phyloP scores from a whole-genome alignment of 1,140 invertebrate species.

The Matsumurasca onukii region DNA sequence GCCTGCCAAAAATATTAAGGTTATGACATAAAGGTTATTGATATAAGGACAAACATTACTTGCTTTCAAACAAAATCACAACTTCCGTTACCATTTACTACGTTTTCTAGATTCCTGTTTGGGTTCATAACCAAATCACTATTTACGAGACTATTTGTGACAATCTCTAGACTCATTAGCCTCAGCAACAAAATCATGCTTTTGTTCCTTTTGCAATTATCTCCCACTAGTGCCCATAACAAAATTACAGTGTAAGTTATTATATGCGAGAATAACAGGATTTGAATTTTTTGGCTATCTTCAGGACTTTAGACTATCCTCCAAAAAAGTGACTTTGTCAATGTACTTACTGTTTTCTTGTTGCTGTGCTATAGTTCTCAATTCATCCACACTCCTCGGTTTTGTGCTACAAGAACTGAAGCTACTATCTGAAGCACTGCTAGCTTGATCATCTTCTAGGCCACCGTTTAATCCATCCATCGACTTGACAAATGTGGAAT shows the following conservation, averaged over 20 bases:
- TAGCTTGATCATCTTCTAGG: background rate
- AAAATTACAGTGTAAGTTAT: background rate
- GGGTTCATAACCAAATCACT: too few relatives aligned
- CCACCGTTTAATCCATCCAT: background rate
- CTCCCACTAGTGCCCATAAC: background rate
- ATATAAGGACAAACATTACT: too few relatives aligned
- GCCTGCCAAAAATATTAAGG: too few relatives aligned
- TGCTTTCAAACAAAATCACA: too few relatives aligned
- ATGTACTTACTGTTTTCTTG: background rate
- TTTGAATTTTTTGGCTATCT: background rate
- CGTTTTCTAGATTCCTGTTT: too few relatives aligned
- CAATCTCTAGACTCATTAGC: too few relatives aligned
- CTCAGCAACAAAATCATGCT: too few relatives aligned
- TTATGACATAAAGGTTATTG: too few relatives aligned
- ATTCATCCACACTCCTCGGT: background rate
- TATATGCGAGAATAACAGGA: background rate
- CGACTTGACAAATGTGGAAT: too few relatives aligned
- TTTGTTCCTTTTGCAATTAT: background rate
- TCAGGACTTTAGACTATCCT: background rate
- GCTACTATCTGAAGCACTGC: conserved; percentile 6
- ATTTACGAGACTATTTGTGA: too few relatives aligned
- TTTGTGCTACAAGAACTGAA: conserved; percentile 3
- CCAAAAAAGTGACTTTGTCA: background rate
- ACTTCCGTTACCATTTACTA: too few relatives aligned
- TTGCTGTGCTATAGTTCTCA: conserved; percentile 1